phyloP scores from a whole-genome alignment of 2,888 invertebrate genomes.

The Ernsta delagoae region DNA sequence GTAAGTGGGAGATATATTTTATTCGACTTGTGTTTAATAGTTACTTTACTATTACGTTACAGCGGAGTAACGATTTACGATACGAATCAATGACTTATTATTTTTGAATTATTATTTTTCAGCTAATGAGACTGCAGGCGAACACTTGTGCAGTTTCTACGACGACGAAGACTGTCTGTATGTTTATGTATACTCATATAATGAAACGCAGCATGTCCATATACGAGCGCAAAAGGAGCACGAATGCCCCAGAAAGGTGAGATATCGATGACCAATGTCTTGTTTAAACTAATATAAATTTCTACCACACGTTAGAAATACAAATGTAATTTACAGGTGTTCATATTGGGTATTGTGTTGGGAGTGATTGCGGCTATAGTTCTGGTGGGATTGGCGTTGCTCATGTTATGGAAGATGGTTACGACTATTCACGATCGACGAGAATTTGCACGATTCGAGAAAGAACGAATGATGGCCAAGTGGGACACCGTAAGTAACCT shows the following conservation, averaged over 20 bases:
- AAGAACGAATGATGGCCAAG: slow-evolving; percentile 98
- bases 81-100: no score
- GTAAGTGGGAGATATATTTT: no score
- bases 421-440: slow-evolving; percentile 98
- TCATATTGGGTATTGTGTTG: slow-evolving; percentile 93
- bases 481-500: slow-evolving; percentile 94
- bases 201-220: slow-evolving; percentile 86
- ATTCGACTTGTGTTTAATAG: no score
- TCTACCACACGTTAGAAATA: no score
- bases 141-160: slow-evolving; percentile 92
- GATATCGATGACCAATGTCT: background rate
- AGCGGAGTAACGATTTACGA: no score
- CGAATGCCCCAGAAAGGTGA: slow-evolving; percentile 92
- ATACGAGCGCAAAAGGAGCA: slow-evolving; percentile 93
- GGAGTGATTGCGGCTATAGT: slow-evolving; percentile 99
- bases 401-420: slow-evolving; percentile 98
- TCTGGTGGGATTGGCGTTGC: slow-evolving; percentile 95
- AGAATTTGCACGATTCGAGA: slow-evolving; percentile 99
- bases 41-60: no score
- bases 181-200: slow-evolving; percentile 94
- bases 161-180: slow-evolving; percentile 97
- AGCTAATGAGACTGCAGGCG: slow-evolving; percentile 91
- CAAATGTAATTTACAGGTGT: slow-evolving; percentile 65
- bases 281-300: no score
- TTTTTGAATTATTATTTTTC: slow-evolving; percentile 48